Evolutionary conservation across 2,888 invertebrate species (phyloP), one percentile per base, ranked within the genome.

Genomic region (Leptodirus hochenwartii): DNA sequence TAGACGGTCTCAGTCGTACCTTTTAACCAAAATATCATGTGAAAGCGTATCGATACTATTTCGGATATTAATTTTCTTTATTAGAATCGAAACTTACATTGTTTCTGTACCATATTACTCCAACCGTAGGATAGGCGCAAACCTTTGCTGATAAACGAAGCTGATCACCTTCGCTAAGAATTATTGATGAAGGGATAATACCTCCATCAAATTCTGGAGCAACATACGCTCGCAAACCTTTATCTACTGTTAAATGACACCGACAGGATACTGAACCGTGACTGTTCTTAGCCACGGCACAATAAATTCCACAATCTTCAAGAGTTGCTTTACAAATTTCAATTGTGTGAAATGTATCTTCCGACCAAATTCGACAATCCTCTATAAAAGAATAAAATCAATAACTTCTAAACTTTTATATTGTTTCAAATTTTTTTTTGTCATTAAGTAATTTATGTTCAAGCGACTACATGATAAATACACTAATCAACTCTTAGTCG

Each of bases 241-340:
- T 79, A 51, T 84, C 82, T 0, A 81, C 81, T 1, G 78, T 69
- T 20, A 84, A 58, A 34, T 66, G 64, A 44, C 79, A 79, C 15
- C 69, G 65, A 41, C 84, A 82, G 29, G 76, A 72, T 10, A 88
- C 75, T 2, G 82, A 78, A 0, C 93, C 95, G 33, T 77, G 66
- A 14, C 64, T 60, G 50, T 88, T 90, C 34, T 69, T 65, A 0
- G 85, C 88, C 32, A 72, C 68, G 2, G 71, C 78, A 27, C 73
- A 74, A 51, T 88, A 90, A 27, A 66, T 62, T 1, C 85, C 90
- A 1, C 76, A 73, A 48, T 88, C 87, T 33, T 79, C 79, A 11
- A 80, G 54, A 3, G 58, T 62, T 2, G 85, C 75, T 28, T 75
- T 75, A 3, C 71, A 69, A 32, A 93, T 76, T 53, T 90, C 87